Conservation (phyloP, 2,888 invertebrate genomes). For the Catocala fraxini region DNA sequence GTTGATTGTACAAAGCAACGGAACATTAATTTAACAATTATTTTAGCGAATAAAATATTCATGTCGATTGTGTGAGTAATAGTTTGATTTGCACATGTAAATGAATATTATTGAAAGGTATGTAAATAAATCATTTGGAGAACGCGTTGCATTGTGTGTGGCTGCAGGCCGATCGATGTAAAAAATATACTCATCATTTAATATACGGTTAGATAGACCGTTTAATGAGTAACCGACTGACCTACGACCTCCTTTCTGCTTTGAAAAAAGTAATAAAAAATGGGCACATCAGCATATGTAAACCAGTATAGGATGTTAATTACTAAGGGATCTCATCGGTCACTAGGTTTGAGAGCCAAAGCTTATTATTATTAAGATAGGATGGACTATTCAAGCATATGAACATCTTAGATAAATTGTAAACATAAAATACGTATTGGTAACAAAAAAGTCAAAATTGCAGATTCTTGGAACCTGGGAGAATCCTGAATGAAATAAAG, state of each 20-base stretch:
- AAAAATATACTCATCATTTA: slow-evolving; percentile 8
- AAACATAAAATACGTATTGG: no score
- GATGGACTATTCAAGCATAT: no score
- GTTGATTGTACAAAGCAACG: slow-evolving; percentile 41
- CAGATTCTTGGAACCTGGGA: no score
- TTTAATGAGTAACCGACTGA: slow-evolving; percentile 34
- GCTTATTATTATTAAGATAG: no score
- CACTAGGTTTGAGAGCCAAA: background rate
- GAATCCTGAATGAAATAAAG: no score
- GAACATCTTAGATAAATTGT: no score
- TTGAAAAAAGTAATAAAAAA: slow-evolving; percentile 19
- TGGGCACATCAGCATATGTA: slow-evolving; percentile 8
- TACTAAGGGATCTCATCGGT: slow-evolving; percentile 10
- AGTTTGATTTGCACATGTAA: slow-evolving; percentile 44
- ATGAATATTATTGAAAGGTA: slow-evolving; percentile 43
- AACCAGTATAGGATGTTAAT: background rate
- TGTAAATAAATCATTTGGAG: slow-evolving; percentile 36
- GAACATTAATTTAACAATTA: slow-evolving; percentile 45
- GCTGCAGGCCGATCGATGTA: slow-evolving; percentile 24
- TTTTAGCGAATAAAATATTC: slow-evolving; percentile 40
- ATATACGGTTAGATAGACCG: slow-evolving; percentile 20
- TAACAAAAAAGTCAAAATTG: no score
- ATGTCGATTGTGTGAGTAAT: slow-evolving; percentile 48
- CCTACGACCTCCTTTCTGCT: slow-evolving; percentile 33
- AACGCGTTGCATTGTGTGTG: slow-evolving; percentile 17